phyloP scores from a whole-genome alignment of 2,888 invertebrate genomes.

The Dysmachus trigonus region DNA sequence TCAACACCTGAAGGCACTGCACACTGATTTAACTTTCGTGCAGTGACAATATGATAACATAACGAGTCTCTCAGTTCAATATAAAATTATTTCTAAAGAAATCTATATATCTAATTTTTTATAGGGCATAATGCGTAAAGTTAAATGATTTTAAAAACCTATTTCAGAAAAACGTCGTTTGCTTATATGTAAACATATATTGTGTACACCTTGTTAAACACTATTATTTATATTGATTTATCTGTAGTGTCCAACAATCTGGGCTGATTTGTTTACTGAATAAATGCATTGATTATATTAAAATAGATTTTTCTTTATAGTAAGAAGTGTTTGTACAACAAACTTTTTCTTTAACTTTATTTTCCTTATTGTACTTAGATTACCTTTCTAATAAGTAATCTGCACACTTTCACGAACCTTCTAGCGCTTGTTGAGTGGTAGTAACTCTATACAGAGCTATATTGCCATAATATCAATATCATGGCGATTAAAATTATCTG shows the following conservation, averaged over 20 bases:
- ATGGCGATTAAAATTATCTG: too few relatives aligned
- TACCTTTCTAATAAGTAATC: too few relatives aligned
- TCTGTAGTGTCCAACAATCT: not conserved
- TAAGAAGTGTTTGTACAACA: not conserved
- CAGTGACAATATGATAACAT: too few relatives aligned
- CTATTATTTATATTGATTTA: not conserved
- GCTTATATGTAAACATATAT: not conserved
- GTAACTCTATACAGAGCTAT: too few relatives aligned
- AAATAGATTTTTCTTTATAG: not conserved
- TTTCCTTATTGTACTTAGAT: too few relatives aligned
- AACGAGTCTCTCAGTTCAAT: not conserved
- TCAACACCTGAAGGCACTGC: too few relatives aligned
- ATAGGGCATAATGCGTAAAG: not conserved
- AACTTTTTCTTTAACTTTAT: not conserved
- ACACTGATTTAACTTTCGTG: too few relatives aligned
- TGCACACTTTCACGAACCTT: too few relatives aligned
- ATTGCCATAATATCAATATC: too few relatives aligned
- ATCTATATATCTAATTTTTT: not conserved
- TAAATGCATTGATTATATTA: not conserved
- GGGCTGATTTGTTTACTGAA: not conserved
- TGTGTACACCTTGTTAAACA: not conserved
- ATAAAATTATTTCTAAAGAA: not conserved
- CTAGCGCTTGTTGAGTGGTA: too few relatives aligned
- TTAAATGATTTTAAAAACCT: too few relatives aligned
- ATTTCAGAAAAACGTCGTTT: too few relatives aligned